A percentile compares a stretch with the other conserved stretches of the same genome.
Conservation (phyloP, 2,113 vertebrate genomes). For the Notothenia rossii region DNA sequence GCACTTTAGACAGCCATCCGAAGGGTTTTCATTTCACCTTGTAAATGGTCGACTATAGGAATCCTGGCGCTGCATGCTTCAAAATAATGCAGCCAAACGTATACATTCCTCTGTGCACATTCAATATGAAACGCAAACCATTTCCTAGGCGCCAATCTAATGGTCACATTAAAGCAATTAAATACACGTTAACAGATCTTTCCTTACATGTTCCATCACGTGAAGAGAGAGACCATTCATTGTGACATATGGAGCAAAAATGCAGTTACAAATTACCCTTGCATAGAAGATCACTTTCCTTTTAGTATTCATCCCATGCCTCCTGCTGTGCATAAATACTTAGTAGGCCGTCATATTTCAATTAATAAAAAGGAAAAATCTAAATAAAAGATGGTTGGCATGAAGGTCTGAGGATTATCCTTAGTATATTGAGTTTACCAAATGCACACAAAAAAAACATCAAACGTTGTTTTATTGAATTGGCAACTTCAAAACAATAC, state of each 20-base stretch:
- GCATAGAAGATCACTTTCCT: not conserved
- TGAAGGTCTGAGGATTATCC: not conserved
- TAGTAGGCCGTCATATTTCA: not conserved
- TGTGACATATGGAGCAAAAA: no score
- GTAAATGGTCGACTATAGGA: not conserved
- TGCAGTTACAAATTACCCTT: not conserved
- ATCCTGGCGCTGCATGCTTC: not conserved
- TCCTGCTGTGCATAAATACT: constrained; percentile 1
- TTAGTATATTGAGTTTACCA: no score
- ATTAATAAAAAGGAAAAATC: not conserved
- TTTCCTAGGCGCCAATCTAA: not conserved
- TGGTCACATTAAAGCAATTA: not conserved
- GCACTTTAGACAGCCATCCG: not conserved
- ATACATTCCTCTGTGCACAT: not conserved
- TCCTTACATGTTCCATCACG: not conserved
- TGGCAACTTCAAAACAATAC: no score
- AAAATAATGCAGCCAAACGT: no score
- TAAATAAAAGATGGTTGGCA: not conserved
- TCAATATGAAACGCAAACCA: not conserved
- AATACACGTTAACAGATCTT: no score
- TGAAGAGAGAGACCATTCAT: not conserved
- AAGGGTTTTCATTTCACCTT: not conserved
- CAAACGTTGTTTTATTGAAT: no score
- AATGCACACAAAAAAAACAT: no score
- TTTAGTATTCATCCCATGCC: not conserved